phyloP scores from a whole-genome alignment of 2,888 invertebrate species.

The Lepas anatifera region DNA sequence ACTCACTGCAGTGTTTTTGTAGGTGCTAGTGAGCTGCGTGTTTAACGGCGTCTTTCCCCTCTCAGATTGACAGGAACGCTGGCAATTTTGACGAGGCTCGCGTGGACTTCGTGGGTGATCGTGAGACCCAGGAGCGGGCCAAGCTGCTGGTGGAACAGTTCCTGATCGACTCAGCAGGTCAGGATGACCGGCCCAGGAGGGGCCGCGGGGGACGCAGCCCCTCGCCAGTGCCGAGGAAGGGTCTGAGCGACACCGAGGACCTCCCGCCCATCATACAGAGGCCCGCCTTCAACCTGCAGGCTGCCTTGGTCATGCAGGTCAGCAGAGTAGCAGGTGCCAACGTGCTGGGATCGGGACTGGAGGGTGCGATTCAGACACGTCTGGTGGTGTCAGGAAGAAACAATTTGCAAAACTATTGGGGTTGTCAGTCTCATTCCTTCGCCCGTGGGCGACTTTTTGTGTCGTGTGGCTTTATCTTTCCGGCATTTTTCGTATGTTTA shows the following conservation, averaged over 20 bases:
- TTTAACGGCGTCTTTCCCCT: neutral
- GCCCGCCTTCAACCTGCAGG: neutral
- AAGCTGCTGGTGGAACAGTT: slow-evolving; percentile 5
- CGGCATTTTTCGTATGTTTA: too few species aligned
- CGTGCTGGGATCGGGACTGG: too few species aligned
- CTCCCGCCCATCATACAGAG: neutral
- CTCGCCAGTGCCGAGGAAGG: neutral
- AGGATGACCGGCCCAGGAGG: neutral
- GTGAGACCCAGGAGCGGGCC: neutral
- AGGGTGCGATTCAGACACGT: too few species aligned
- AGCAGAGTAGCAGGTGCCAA: too few species aligned
- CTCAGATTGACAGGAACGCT: neutral
- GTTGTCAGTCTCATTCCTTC: too few species aligned
- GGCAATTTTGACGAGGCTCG: neutral
- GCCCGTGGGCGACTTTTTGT: too few species aligned
- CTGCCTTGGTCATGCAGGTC: slow-evolving; percentile 2
- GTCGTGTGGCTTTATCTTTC: too few species aligned
- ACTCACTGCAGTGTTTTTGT: neutral
- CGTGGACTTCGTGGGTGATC: neutral
- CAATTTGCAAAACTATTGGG: too few species aligned
- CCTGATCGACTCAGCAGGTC: neutral
- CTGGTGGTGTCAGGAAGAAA: too few species aligned
- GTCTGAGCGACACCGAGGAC: neutral
- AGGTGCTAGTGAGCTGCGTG: neutral
- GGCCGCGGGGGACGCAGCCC: neutral